Conservation (phyloP, 2,113 vertebrate genomes). For the Poecile atricapillus region DNA sequence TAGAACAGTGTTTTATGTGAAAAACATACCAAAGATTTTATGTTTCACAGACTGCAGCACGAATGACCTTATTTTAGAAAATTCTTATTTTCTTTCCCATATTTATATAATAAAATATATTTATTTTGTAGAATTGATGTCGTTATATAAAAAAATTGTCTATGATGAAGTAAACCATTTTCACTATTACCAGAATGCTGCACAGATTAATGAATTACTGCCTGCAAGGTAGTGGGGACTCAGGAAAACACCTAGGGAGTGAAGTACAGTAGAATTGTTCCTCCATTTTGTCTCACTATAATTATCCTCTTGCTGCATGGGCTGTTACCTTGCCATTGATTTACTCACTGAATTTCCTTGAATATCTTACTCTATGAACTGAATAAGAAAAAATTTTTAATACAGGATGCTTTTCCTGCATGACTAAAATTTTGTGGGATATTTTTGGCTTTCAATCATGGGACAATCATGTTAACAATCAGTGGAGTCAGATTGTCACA, state of each 20-base stretch:
- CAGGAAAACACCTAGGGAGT: neutral
- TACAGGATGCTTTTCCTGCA: neutral
- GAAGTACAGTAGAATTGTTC: neutral
- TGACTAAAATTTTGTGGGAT: neutral
- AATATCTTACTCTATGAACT: neutral
- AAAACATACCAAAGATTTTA: slow-evolving; percentile 61
- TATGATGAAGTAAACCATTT: neutral
- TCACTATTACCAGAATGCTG: neutral
- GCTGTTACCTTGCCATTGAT: neutral
- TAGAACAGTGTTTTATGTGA: slow-evolving; percentile 66
- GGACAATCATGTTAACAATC: neutral
- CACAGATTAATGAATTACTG: neutral
- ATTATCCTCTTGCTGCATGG: neutral
- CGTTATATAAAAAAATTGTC: neutral
- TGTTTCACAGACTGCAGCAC: slow-evolving; percentile 15
- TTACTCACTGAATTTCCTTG: neutral
- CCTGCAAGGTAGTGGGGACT: neutral
- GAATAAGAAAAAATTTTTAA: neutral
- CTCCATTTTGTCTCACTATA: slow-evolving; percentile 29
- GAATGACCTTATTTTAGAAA: slow-evolving; percentile 54
- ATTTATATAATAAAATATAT: slow-evolving; percentile 4
- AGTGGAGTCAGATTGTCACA: neutral
- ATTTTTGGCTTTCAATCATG: neutral
- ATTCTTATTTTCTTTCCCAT: slow-evolving; percentile 12
- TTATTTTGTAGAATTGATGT: neutral